These are phyloP conservation scores for Festucalex cinctus DNA, from an alignment of 2,113 vertebrate species.

Conservation along the genomic window DNA sequence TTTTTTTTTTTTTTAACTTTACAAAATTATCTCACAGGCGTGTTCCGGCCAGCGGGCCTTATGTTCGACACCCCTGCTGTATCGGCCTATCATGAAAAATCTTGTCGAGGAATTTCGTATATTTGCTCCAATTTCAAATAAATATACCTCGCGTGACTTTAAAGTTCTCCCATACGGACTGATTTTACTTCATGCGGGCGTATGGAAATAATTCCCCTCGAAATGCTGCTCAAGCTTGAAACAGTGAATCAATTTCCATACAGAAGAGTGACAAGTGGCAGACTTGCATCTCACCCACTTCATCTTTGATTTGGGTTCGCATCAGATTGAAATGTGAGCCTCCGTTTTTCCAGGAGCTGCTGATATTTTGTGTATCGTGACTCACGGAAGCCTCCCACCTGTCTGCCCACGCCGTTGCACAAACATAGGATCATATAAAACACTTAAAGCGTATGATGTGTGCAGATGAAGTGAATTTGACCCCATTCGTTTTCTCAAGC, in stretches of 20 bases:
- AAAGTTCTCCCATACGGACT: constrained; percentile 29
- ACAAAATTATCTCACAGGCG: too few species aligned
- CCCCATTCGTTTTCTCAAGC: constrained; percentile 26
- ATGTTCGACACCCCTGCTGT: too few species aligned
- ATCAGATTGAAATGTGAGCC: constrained; percentile 30
- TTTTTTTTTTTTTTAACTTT: too few species aligned
- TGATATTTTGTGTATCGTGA: constrained; percentile 35
- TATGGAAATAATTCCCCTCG: constrained; percentile 26
- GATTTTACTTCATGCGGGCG: constrained; percentile 52
- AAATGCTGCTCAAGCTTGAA: constrained; percentile 29
- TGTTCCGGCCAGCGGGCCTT: too few species aligned
- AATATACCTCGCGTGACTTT: constrained; percentile 1
- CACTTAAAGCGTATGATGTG: not conserved
- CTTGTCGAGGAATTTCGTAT: not conserved
- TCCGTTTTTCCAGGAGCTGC: constrained; percentile 44
- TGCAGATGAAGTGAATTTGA: constrained; percentile 8
- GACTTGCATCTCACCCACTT: constrained; percentile 32
- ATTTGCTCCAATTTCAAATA: not conserved
- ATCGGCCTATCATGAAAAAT: not conserved
- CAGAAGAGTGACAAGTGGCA: constrained; percentile 32
- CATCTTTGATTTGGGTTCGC: constrained; percentile 1
- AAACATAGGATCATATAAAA: constrained; percentile 1
- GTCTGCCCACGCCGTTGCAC: constrained; percentile 24
- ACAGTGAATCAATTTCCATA: constrained; percentile 19
- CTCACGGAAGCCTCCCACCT: constrained; percentile 42